Base-by-base conservation (phyloP, 2,797 vertebrate species). In the Harpagifer antarcticus region DNA sequence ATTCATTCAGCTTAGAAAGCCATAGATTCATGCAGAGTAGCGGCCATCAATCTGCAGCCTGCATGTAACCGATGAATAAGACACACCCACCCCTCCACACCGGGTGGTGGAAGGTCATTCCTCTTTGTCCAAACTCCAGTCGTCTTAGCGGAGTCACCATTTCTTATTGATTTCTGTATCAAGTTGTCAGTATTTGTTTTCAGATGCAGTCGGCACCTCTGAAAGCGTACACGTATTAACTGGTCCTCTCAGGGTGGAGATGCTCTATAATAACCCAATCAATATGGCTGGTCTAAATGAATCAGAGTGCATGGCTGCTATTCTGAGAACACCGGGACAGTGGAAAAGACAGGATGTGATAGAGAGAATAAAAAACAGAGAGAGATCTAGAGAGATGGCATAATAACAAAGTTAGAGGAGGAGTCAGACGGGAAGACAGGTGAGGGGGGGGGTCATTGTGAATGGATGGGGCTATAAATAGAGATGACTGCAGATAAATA, bases 251-350 rank as follows among this genome's bases (percentile, higher is more conserved):
- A 71, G 73, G 83, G 80, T 58, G 76, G 78, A 88, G 87, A 87
- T 78, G 78, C 86, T 75, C 84, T 78, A 89, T 86, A 92, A 91
- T 89, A 92, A 92, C 79, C 74, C 56, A 88, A 94, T 95, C 94
- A 90, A 94, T 94, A 93, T 40, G 17, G 79, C 56, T 70, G 69
- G 48, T 75, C 72, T 86, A 89, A 91, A 90, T 89, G 89, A 93
- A 93, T 90, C 86, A 73, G 85, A 78, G 58, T 66, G 66, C 72
- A 84, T 50, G 68, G 75, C 52, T 68, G 90, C 90, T 90, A 88
- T 91, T 92, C 77, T 91, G 82, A 88, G 91, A 90, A 76, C 76
- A 53, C 59, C 12, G 47, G 73, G 73, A 60, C 82, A 77, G 58
- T 60, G 74, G 71, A 79, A 85, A 15, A 81, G 79, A 81, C 80